Base-by-base conservation (phyloP, 2,113 vertebrate species). In the Nesogale talazaci region DNA sequence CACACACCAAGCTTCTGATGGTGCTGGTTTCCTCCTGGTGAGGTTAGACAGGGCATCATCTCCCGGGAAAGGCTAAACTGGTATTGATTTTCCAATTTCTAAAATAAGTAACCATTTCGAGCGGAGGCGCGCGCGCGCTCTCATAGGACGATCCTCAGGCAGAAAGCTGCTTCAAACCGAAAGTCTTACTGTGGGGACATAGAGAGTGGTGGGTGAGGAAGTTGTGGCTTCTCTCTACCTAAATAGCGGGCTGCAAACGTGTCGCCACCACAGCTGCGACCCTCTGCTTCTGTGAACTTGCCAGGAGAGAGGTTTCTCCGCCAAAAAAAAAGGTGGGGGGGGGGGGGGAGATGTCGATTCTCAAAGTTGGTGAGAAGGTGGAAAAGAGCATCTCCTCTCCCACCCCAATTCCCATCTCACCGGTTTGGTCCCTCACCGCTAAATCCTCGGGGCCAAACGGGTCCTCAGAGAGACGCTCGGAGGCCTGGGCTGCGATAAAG, bases 1-100 rank as follows among this genome's bases (percentile, higher is more conserved):
- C n/a, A n/a, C 40, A 12, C 19, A 59, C 65, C 56, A 38, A 25
- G 72, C 77, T 40, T 40, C 16, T 34, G 63, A 42, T 7, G 6
- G 56, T 19, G 20, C 4, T 31, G 25, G 23, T 75, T 72, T 80
- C 76, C 63, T 89, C 74, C n/a, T 77, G 3, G 56, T 22, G 83
- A 83, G 72, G 86, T 90, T 77, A 74, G 10, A 80, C 42, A 76
- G 79, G 23, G 85, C 93, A 83, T 94, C 92, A 36, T 86, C 90
- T 89, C 78, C 83, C 56, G 34, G 78, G 89, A 93, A 92, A 93
- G 42, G 86, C 91, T 93, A 86, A 95, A 93, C 86, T 89, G 77
- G 86, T 94, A 93, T 88, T 90, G 95, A 95, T 96, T 94, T 88
- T 90, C 75, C 92, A 74, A 16, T 95, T 93, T 96, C 94, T 46